A percentile compares a stretch with the other conserved stretches of the same genome.
phyloP scores from a whole-genome alignment of 2,797 vertebrate genomes.

The Lindbergichthys nudifrons region DNA sequence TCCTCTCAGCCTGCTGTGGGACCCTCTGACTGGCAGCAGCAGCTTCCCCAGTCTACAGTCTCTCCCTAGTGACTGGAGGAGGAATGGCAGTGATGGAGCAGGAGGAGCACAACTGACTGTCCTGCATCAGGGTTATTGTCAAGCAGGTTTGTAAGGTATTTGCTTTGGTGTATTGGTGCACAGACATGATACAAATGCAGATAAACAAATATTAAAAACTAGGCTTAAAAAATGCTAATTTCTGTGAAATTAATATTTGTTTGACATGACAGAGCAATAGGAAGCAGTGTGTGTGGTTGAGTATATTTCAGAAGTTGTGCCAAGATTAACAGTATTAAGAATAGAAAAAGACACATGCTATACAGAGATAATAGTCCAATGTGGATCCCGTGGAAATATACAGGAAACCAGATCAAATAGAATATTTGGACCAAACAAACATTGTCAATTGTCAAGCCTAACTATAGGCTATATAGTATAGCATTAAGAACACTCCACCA shows the following conservation, averaged over 20 bases:
- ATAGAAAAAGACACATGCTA: too few relatives aligned
- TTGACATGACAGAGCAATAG: too few relatives aligned
- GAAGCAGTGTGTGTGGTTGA: too few relatives aligned
- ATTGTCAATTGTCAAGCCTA: not conserved
- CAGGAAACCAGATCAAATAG: too few relatives aligned
- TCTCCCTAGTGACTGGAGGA: conserved; percentile 80
- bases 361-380: not conserved
- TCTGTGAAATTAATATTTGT: too few relatives aligned
- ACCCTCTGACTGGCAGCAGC: conserved; percentile 58
- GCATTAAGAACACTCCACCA: not conserved
- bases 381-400: not conserved
- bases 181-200: too few relatives aligned
- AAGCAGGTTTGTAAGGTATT: too few relatives aligned
- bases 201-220: too few relatives aligned
- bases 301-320: too few relatives aligned
- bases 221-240: too few relatives aligned
- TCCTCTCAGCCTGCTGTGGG: conserved; percentile 67
- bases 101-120: conserved; percentile 20
- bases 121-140: not conserved
- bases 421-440: not conserved
- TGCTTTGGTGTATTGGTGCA: too few relatives aligned
- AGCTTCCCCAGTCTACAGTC: conserved; percentile 61
- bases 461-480: not conserved
- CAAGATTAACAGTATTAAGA: too few relatives aligned
- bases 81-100: conserved; percentile 62